Evolutionary conservation across 2,888 invertebrate genomes (phyloP).

Genomic region (Drosophila cracens): DNA sequence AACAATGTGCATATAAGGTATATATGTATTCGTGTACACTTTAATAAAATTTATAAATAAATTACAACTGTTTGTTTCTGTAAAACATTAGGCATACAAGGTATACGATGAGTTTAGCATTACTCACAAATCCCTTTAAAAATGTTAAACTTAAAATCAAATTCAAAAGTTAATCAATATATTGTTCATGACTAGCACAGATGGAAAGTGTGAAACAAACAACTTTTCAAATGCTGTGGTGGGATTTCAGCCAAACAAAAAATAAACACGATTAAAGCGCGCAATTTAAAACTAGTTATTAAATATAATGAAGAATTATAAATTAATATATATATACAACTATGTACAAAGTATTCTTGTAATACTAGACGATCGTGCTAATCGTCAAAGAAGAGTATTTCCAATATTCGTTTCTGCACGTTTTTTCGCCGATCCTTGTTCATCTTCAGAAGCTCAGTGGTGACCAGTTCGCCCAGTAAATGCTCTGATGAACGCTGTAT

Average conservation of each 20-base stretch:
- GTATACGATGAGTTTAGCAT: constrained; percentile 10
- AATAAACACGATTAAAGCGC: constrained; percentile 12
- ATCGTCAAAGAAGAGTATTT: constrained; percentile 85
- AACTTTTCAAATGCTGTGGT: constrained; percentile 65
- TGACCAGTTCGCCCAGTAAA: constrained; percentile 84
- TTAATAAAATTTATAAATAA: constrained; percentile 65
- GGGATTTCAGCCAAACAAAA: constrained; percentile 44
- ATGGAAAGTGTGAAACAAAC: constrained; percentile 44
- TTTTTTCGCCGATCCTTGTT: constrained; percentile 83
- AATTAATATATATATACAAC: constrained; percentile 16
- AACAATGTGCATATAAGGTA: constrained; percentile 18
- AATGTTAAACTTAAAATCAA: constrained; percentile 2
- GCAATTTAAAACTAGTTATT: constrained; percentile 16
- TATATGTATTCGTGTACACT: constrained; percentile 33
- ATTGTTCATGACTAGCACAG: constrained; percentile 62
- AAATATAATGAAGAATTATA: constrained; percentile 9
- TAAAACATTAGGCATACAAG: constrained; percentile 27
- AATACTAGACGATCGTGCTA: constrained; percentile 53
- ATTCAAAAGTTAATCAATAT: constrained; percentile 27
- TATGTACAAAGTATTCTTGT: constrained; percentile 52
- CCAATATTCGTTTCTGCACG: constrained; percentile 84
- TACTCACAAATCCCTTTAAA: constrained; percentile 23
- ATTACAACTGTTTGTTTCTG: constrained; percentile 39
- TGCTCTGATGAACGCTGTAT: constrained; percentile 84
- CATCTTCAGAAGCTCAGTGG: constrained; percentile 85